Percentiles rank a stretch among this genome's conserved stretches.
phyloP scores from a whole-genome alignment of 2,113 vertebrate genomes.

The Proteles cristata region DNA sequence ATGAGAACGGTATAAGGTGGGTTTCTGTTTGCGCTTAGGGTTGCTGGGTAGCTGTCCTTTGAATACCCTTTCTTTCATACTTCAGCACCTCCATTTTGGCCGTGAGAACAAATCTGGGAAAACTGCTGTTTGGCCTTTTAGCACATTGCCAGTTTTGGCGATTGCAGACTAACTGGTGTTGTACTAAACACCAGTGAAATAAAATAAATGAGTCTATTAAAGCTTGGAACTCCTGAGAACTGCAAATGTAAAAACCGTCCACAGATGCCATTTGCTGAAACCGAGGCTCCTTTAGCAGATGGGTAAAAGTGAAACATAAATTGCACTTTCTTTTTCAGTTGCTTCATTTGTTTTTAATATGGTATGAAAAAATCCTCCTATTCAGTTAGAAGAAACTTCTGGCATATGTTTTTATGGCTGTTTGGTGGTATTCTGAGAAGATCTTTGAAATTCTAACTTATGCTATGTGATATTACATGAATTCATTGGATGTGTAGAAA shows the following conservation, averaged over 20 bases:
- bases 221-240: constrained; percentile 75
- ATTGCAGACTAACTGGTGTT: constrained; percentile 75
- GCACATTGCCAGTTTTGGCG: constrained; percentile 62
- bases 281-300: constrained; percentile 80
- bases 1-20: neutral
- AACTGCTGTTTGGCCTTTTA: constrained; percentile 75
- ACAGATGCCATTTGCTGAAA: constrained; percentile 84
- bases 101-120: constrained; percentile 76
- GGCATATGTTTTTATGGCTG: constrained; percentile 79
- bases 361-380: constrained; percentile 75
- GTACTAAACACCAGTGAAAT: constrained; percentile 75
- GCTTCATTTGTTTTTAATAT: constrained; percentile 84
- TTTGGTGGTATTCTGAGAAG: constrained; percentile 72
- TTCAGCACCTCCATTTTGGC: neutral
- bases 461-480: constrained; percentile 69
- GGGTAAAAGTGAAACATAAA: constrained; percentile 81
- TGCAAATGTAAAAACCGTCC: constrained; percentile 71
- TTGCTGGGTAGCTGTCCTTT: constrained; percentile 44
- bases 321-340: constrained; percentile 75
- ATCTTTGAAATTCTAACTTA: constrained; percentile 80
- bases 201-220: constrained; percentile 81
- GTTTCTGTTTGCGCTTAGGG: constrained; percentile 47
- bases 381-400: constrained; percentile 80
- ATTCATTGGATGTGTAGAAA: constrained; percentile 65
- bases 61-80: constrained; percentile 58